Evolutionary conservation across 2,888 invertebrate species (phyloP).

Genomic region (Ectemnius lituratus): DNA sequence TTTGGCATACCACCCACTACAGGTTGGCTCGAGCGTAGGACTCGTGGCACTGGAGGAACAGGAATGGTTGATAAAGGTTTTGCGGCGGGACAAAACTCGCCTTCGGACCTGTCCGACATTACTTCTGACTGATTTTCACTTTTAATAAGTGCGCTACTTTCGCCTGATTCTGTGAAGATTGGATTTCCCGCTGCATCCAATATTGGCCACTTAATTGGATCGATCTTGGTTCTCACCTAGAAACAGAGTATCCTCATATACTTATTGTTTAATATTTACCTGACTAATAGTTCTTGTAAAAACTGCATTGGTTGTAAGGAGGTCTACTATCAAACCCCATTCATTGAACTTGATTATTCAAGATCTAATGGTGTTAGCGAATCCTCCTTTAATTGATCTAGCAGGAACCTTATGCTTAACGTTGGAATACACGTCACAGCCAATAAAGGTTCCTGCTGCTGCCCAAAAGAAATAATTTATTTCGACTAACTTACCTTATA

Average conservation of each 20-base stretch:
- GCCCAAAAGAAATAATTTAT: background rate
- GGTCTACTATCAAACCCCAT: constrained; percentile 74
- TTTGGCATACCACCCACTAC: constrained; percentile 23
- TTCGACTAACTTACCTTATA: constrained; percentile 81
- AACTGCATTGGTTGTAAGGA: constrained; percentile 57
- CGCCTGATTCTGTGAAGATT: constrained; percentile 62
- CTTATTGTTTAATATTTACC: no score
- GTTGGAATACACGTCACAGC: constrained; percentile 26
- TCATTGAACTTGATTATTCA: constrained; percentile 58
- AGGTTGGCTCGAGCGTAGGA: constrained; percentile 75
- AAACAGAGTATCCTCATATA: constrained; percentile 35
- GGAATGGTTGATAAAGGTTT: constrained; percentile 84
- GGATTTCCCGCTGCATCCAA: constrained; percentile 79
- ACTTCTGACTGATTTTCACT: constrained; percentile 51
- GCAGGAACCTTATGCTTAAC: constrained; percentile 61
- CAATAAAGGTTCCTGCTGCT: constrained; percentile 51
- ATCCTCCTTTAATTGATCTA: constrained; percentile 68
- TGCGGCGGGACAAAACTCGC: constrained; percentile 80
- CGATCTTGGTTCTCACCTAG: constrained; percentile 89
- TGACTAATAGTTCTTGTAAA: background rate
- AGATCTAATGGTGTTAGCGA: constrained; percentile 73
- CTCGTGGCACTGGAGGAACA: constrained; percentile 85
- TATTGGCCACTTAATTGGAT: constrained; percentile 94
- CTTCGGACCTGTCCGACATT: constrained; percentile 50
- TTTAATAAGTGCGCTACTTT: constrained; percentile 70